Percentiles rank a stretch among this genome's conserved stretches.
phyloP scores from a whole-genome alignment of 2,113 vertebrate genomes.

The Myrmophylax atrothorax region DNA sequence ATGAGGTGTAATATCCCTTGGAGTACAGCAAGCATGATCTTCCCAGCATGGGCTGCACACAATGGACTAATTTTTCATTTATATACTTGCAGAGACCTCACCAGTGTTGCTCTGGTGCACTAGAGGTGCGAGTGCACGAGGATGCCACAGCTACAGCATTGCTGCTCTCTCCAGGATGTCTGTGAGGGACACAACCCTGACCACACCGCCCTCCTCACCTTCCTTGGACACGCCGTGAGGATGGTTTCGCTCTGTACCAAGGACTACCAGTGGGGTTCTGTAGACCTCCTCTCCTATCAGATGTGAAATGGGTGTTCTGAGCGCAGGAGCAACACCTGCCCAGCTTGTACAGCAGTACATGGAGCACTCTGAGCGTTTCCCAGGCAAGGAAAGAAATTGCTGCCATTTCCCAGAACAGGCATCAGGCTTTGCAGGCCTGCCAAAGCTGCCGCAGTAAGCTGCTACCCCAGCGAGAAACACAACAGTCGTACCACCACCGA shows the following conservation, averaged over 20 bases:
- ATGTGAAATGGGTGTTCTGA: background rate
- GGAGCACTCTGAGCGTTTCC: background rate
- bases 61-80: background rate
- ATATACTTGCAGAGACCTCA: background rate
- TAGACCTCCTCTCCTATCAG: background rate
- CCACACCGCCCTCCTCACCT: background rate
- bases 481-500: fast-evolving
- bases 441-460: fast-evolving
- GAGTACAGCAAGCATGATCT: background rate
- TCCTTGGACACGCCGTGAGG: background rate
- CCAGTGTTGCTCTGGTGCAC: background rate
- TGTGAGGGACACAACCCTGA: background rate
- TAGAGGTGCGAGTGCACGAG: background rate
- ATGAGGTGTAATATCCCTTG: background rate
- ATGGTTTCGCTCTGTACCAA: background rate
- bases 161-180: background rate
- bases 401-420: background rate
- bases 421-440: background rate
- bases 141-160: background rate
- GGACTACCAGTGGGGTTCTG: background rate
- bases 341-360: background rate
- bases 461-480: background rate
- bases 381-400: background rate
- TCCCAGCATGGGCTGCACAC: background rate
- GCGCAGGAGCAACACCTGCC: background rate